These are phyloP conservation scores for Ploceus nigricollis DNA, from an alignment of 2,113 vertebrate genomes.

Conservation along the genomic window DNA sequence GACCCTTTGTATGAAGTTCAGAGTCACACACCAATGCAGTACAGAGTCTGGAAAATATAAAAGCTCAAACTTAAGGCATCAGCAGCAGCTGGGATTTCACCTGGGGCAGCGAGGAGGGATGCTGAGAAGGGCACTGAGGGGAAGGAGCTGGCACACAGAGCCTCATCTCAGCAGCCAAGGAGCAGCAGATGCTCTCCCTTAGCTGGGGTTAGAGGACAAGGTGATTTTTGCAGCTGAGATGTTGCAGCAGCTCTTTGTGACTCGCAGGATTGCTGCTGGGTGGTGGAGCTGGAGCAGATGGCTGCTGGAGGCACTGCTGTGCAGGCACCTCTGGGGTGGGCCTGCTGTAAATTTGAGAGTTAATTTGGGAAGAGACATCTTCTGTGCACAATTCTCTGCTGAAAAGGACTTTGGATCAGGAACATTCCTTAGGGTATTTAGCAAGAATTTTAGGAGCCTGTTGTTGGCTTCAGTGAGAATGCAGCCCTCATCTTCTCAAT, in stretches of 20 bases:
- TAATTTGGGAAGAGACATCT: not conserved
- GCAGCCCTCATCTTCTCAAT: not conserved
- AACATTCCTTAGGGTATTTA: not conserved
- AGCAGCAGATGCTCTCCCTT: not conserved
- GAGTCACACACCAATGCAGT: not conserved
- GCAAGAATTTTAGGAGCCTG: not conserved
- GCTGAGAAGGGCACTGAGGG: not conserved
- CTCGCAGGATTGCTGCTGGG: not conserved
- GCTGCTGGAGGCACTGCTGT: not conserved
- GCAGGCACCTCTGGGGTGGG: not conserved
- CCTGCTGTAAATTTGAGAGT: not conserved
- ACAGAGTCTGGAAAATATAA: not conserved
- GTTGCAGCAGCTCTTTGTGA: not conserved
- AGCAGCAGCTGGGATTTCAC: not conserved
- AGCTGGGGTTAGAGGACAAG: not conserved
- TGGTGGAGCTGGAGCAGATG: not conserved
- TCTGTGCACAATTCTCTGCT: not conserved
- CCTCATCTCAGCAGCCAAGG: not conserved
- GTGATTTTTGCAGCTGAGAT: not conserved
- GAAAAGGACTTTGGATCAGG: not conserved
- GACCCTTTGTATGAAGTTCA: accelerated
- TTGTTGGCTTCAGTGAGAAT: not conserved
- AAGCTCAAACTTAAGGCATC: not conserved
- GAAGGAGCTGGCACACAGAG: not conserved
- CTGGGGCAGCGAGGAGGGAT: not conserved